A percentile compares a stretch with the other conserved stretches of the same genome.
phyloP scores from a whole-genome alignment of 53 echinoderm and acorn worm species.

The Arbacia lixula region DNA sequence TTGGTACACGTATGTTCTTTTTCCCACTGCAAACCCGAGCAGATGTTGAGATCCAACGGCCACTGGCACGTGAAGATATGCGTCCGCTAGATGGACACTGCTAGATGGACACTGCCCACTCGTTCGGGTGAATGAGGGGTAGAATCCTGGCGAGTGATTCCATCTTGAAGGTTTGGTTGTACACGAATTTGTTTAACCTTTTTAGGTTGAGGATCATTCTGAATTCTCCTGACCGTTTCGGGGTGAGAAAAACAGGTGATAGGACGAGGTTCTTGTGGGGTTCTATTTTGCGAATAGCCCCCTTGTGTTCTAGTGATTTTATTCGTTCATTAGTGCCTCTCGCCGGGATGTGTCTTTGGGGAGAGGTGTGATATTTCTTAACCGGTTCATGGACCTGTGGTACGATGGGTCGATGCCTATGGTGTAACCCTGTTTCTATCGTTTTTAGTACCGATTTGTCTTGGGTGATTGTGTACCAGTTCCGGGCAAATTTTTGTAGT shows the following conservation, averaged over 20 bases:
- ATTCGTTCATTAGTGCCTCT: not conserved
- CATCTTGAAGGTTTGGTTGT: conserved; percentile 34
- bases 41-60: not conserved
- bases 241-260: conserved; percentile 4
- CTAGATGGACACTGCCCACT: conserved; percentile 39
- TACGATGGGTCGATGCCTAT: not conserved
- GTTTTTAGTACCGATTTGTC: conserved; percentile 29
- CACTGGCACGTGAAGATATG: conserved; percentile 30
- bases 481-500: not conserved
- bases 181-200: conserved; percentile 11
- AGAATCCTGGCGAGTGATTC: conserved; percentile 21
- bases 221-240: conserved; percentile 13
- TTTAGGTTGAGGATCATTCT: conserved; percentile 42
- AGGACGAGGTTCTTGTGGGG: not conserved
- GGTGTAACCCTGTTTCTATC: conserved; percentile 4
- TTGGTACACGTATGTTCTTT: conserved; percentile 20
- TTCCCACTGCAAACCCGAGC: not conserved
- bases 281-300: not conserved
- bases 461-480: conserved; percentile 22
- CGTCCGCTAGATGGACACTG: conserved; percentile 37
- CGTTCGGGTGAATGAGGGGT: not conserved
- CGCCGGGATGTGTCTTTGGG: not conserved
- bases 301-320: conserved; percentile 8
- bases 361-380: not conserved
- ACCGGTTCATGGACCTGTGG: not conserved